phyloP scores from a whole-genome alignment of 2,888 invertebrate genomes.

The Tenodera sinensis region DNA sequence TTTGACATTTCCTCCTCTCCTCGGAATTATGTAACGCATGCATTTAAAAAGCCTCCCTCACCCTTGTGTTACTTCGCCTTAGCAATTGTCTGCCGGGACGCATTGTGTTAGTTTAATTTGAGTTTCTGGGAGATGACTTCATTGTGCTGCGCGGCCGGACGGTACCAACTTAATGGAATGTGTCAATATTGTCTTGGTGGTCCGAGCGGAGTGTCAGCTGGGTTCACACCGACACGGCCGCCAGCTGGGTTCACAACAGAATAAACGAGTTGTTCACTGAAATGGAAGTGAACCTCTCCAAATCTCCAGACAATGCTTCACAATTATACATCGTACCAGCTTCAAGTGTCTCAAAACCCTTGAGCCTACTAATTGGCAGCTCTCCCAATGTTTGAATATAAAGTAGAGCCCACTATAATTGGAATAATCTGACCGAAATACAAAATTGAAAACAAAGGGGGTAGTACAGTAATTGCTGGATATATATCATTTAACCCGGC shows the following conservation, averaged over 20 bases:
- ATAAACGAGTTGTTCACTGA: neutral
- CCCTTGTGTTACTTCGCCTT: neutral
- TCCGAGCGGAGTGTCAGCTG: neutral
- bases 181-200: constrained; percentile 13
- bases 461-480: no score
- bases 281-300: neutral
- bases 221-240: neutral
- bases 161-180: constrained; percentile 7
- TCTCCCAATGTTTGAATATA: no score
- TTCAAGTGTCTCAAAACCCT: no score
- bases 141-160: neutral
- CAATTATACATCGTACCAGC: no score
- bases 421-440: no score
- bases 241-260: neutral
- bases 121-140: constrained; percentile 5
- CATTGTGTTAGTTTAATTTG: constrained; percentile 12
- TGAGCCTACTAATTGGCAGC: no score
- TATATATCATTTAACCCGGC: no score
- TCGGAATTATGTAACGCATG: neutral
- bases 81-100: neutral
- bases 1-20: neutral
- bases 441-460: no score
- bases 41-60: neutral
- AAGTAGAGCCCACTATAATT: no score
- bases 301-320: no score